Percentiles rank a stretch among this genome's conserved stretches.
Conservation (phyloP, 2,888 invertebrate species). For the Spicauda simplicius region DNA sequence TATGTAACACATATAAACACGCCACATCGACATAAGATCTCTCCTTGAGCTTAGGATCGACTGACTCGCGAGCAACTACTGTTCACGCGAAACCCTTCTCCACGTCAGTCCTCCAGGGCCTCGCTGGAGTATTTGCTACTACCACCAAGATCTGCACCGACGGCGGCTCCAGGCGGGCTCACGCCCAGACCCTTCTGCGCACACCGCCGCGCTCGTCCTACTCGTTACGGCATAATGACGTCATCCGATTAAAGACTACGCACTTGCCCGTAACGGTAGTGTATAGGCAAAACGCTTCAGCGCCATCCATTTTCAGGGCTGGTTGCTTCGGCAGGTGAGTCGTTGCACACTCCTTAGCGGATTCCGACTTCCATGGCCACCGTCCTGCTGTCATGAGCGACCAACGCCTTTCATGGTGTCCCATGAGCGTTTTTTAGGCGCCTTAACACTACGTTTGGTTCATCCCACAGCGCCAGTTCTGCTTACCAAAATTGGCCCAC, state of each 20-base stretch:
- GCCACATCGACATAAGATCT: constrained; percentile 54
- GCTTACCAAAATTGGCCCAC: constrained; percentile 91
- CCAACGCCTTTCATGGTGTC: constrained; percentile 67
- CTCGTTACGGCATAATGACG: constrained; percentile 36
- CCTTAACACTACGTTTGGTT: constrained; percentile 90
- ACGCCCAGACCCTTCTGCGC: constrained; percentile 87
- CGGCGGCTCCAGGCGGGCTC: no score
- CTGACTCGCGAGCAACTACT: constrained; percentile 85
- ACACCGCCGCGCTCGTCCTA: constrained; percentile 54
- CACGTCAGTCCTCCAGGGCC: no score
- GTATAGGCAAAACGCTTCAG: constrained; percentile 83
- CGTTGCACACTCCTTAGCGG: constrained; percentile 46
- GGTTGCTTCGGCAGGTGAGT: constrained; percentile 64
- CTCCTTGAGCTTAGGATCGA: constrained; percentile 85
- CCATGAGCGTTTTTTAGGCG: constrained; percentile 84
- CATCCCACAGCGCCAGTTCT: constrained; percentile 93
- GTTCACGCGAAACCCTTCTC: no score
- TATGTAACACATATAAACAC: constrained; percentile 50
- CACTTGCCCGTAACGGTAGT: constrained; percentile 61
- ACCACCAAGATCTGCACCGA: no score
- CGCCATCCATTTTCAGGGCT: constrained; percentile 89
- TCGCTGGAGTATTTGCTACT: no score
- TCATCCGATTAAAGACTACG: constrained; percentile 35
- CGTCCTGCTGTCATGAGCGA: constrained; percentile 43
- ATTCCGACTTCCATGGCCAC: constrained; percentile 50